Evolutionary conservation across 2,888 invertebrate species (phyloP).

Genomic region (Flexamia atlantica): DNA sequence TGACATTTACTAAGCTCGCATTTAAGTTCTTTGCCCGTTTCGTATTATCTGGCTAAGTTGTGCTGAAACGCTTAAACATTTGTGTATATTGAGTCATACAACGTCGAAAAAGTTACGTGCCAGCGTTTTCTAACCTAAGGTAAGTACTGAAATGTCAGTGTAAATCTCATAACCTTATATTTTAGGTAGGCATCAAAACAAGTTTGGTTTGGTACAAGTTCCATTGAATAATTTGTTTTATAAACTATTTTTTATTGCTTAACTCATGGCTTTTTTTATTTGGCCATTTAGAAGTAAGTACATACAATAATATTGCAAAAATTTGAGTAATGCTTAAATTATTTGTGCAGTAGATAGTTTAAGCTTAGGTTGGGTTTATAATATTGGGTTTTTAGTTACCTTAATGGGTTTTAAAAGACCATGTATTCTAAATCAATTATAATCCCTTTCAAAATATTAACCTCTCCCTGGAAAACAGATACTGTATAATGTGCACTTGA

Average conservation of each 20-base stretch:
- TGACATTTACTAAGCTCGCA: not conserved
- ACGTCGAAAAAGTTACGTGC: not conserved
- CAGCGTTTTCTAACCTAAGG: conserved; percentile 1
- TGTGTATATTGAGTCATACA: not conserved
- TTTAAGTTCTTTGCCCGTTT: not conserved
- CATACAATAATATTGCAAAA: not conserved
- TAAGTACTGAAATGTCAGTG: conserved; percentile 10
- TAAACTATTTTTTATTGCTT: not conserved
- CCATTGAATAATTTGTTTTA: too few species aligned
- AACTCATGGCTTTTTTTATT: not conserved
- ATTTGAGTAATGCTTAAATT: not conserved
- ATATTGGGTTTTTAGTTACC: too few species aligned
- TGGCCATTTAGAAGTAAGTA: conserved; percentile 15
- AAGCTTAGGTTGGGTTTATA: too few species aligned
- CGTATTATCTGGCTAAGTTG: not conserved
- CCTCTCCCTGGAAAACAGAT: too few species aligned
- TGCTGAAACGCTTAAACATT: not conserved
- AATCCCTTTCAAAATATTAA: too few species aligned
- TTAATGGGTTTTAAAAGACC: too few species aligned
- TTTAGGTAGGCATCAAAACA: too few species aligned
- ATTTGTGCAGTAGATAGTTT: too few species aligned
- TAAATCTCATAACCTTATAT: conserved; percentile 4
- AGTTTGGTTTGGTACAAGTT: too few species aligned
- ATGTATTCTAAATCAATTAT: too few species aligned
- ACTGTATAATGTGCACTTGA: too few species aligned